These are phyloP conservation scores for Halocynthia roretzi DNA, from an alignment of 23 tunicate species.

Conservation along the genomic window DNA sequence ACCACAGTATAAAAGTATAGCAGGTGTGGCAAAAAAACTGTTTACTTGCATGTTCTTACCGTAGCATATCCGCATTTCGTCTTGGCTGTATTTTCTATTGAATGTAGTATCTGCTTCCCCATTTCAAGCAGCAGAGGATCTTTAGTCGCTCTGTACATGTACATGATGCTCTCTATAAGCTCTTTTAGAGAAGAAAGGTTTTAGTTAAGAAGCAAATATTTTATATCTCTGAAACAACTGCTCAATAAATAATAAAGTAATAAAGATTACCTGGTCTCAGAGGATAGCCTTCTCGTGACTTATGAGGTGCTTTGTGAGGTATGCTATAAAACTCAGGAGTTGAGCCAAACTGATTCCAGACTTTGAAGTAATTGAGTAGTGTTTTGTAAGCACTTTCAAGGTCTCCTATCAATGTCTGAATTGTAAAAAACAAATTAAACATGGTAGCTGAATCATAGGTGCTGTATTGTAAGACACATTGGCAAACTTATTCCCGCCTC, in stretches of 20 bases:
- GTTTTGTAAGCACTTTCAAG: constrained; percentile 72
- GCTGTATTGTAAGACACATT: too few relatives aligned
- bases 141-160: constrained; percentile 80
- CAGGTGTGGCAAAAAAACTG: too few relatives aligned
- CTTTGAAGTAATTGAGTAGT: constrained; percentile 70
- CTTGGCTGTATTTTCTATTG: constrained; percentile 58
- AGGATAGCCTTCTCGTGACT: constrained; percentile 81
- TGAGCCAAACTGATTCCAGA: constrained; percentile 56
- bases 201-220: neutral
- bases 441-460: neutral
- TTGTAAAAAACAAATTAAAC: neutral
- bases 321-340: constrained; percentile 91
- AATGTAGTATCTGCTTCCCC: constrained; percentile 44
- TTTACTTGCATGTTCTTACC: constrained; percentile 19
- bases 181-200: constrained; percentile 34
- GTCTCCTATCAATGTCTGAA: constrained; percentile 80
- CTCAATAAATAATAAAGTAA: neutral
- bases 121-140: constrained; percentile 77
- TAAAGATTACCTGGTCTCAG: constrained; percentile 58
- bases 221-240: too few relatives aligned
- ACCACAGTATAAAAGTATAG: too few relatives aligned
- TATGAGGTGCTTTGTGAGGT: constrained; percentile 23
- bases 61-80: constrained; percentile 98
- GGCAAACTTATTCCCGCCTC: too few relatives aligned
- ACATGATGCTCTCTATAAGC: constrained; percentile 84